Base-by-base conservation (phyloP, 1,140 invertebrate species). In the Diabrotica undecimpunctata region DNA sequence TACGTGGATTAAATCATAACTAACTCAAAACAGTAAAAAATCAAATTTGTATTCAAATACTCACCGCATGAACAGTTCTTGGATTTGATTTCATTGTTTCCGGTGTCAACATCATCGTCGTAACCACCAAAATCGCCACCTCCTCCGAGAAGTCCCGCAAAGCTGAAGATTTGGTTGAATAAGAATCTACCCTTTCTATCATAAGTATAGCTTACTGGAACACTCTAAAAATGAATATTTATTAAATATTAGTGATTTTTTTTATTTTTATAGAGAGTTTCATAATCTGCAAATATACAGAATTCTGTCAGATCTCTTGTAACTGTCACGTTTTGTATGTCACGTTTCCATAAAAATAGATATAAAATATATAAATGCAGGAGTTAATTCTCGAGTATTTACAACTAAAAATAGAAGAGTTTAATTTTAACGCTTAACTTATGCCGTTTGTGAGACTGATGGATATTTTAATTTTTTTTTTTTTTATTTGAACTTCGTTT, bases 61-160 rank as follows among this genome's bases (percentile, higher is more conserved):
- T 83, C 78, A 88, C 87, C 86, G 71, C 87, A 88, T 10, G 82
- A 83, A 68, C 87, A 88, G 62, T 85, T 87, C 65, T 81, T 79
- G 0, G 82, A 38, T 61, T 77, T 81, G n/a, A 69, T 75, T 55
- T 72, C 70, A 59, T 81, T 78, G 59, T 80, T 79, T 14, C 67
- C 66, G 58, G 83, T 80, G 51, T 82, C 82, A 41, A 83, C 81
- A 13, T 77, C 75, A n/a, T 73, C 73, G 25, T 81, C 83, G 51
- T 7, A 54, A 11, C 25, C 39, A 41, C 13, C 25, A 5, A 51
- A 14, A 25, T 52, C 59, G 0, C 5, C 41, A 25, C 9, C 50
- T 35, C 50, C 46, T 11, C 41, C 50, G 35, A 61, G 35, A 25
- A 61, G 46, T 25, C 25, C 41, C 8, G 46, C 11, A 12, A 61